Base-by-base conservation (phyloP, 1,140 invertebrate species). In the Goniozus legneri region DNA sequence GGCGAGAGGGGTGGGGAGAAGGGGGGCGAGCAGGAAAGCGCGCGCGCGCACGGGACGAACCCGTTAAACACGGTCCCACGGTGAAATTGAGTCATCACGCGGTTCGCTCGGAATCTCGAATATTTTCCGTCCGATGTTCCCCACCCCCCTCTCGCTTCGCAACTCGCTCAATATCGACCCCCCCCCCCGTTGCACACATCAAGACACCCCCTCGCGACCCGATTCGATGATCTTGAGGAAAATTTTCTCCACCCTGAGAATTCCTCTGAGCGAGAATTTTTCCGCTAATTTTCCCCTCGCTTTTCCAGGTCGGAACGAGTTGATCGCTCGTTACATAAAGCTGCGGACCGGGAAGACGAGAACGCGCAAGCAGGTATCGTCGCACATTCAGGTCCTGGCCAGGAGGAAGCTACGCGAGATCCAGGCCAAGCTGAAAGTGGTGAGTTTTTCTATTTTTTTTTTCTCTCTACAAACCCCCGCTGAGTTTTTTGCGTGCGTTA, bases 261-360 rank as follows among this genome's bases (percentile, higher is more conserved):
- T 10, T 27, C 24, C 24, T 10, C 24, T 27, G 24, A 27, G 24
- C 24, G 24, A 6, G 24, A 10, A 27, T 27, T 19, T 12, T 21
- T 39, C 24, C 24, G 10, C 4, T 27, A 27, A 6, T 27, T 27
- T 27, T 10, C 4, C 24, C 10, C 10, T 60, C 62, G 61, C 41
- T 75, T 52, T 84, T 84, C 56, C 82, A 98, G 96, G 96, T 67
- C 87, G 97, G 58, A 99, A 99, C 81, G 97, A 99, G 81, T 80
- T 99, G 64, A 99, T 99, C 77, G 97, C 97, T 52, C 84, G 97
- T 62, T 99, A 99, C 79, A 99, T 99, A 69, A 98, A 99, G 84
- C 79, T 99, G 58, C 83, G 97, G 60, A 99, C 97, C 49, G 97
- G 97, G 40, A 99, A 99, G 77, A 98, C 95, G 72, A 85, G 97